These are phyloP conservation scores for Phyllotreta cruciferae DNA, from an alignment of 2,888 invertebrate species.

Conservation along the genomic window DNA sequence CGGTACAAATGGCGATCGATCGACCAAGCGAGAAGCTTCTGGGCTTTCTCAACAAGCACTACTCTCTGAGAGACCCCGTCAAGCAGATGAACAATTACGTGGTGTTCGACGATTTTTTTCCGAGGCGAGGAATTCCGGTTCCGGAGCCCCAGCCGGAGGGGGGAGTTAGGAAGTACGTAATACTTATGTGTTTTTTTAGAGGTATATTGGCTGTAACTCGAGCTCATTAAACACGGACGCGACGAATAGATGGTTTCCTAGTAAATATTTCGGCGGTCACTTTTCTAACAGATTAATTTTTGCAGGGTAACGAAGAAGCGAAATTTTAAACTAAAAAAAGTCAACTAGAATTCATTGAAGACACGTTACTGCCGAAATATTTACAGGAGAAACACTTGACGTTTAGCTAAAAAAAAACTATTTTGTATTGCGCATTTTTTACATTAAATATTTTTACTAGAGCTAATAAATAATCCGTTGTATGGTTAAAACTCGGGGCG, in stretches of 20 bases:
- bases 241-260: background rate
- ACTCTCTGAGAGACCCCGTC: slow-evolving; percentile 69
- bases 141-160: background rate
- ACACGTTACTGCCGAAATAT: slow-evolving; percentile 14
- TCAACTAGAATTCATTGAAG: slow-evolving; percentile 2
- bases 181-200: background rate
- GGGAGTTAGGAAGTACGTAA: slow-evolving; percentile 15
- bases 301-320: slow-evolving; percentile 6
- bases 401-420: too few species aligned
- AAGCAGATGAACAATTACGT: slow-evolving; percentile 90
- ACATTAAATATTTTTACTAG: slow-evolving; percentile 1
- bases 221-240: too few species aligned
- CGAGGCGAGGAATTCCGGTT: slow-evolving; percentile 26
- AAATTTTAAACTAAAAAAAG: slow-evolving; percentile 13
- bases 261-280: slow-evolving; percentile 11
- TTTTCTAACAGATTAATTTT: slow-evolving; percentile 6
- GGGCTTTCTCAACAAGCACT: slow-evolving; percentile 85
- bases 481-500: too few species aligned
- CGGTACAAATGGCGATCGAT: slow-evolving; percentile 86
- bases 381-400: background rate
- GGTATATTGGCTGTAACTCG: slow-evolving; percentile 10
- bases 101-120: slow-evolving; percentile 82
- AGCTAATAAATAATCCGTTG: background rate
- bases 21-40: slow-evolving; percentile 90
- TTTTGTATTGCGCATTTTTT: background rate